phyloP scores from a whole-genome alignment of 2,888 invertebrate genomes.

The Euzophera pinguis region DNA sequence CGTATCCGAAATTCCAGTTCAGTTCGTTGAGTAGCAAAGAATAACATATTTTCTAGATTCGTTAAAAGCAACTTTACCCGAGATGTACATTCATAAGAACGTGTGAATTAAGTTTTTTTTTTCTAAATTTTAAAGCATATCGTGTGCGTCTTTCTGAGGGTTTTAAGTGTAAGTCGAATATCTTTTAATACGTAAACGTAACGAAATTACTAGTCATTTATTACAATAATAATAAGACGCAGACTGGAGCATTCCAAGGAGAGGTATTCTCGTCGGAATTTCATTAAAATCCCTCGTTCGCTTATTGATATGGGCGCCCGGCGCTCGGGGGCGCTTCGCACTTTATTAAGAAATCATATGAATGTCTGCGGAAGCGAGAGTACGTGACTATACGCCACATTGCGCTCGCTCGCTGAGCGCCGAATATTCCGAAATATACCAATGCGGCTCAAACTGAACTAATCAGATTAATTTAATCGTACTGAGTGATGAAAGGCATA shows the following conservation, averaged over 20 bases:
- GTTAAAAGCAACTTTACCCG: too few relatives aligned
- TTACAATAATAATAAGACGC: conserved; percentile 38
- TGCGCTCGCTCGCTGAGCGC: conserved; percentile 25
- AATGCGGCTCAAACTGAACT: not conserved
- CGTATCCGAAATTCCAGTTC: too few relatives aligned
- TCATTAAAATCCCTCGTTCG: conserved; percentile 57
- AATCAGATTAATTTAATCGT: not conserved
- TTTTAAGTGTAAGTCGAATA: too few relatives aligned
- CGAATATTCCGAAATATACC: not conserved
- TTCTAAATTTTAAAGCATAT: not conserved
- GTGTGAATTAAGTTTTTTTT: too few relatives aligned
- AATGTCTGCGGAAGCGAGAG: conserved; percentile 60
- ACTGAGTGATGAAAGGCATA: too few relatives aligned
- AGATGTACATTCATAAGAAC: too few relatives aligned
- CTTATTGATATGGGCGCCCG: conserved; percentile 74
- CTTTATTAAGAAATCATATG: conserved; percentile 77
- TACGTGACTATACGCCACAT: conserved; percentile 70
- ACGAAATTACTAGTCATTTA: conserved; percentile 24
- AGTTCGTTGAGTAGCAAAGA: too few relatives aligned
- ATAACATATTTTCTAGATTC: too few relatives aligned
- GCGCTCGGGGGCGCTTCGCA: conserved; percentile 58
- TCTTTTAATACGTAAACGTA: not conserved
- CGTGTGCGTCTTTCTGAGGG: too few relatives aligned
- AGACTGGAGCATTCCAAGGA: conserved; percentile 47
- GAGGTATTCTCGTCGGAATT: conserved; percentile 56